Evolutionary conservation across 2,113 vertebrate species (phyloP), one percentile per base, ranked within the genome.

Genomic region (Triplophysa tibetana): DNA sequence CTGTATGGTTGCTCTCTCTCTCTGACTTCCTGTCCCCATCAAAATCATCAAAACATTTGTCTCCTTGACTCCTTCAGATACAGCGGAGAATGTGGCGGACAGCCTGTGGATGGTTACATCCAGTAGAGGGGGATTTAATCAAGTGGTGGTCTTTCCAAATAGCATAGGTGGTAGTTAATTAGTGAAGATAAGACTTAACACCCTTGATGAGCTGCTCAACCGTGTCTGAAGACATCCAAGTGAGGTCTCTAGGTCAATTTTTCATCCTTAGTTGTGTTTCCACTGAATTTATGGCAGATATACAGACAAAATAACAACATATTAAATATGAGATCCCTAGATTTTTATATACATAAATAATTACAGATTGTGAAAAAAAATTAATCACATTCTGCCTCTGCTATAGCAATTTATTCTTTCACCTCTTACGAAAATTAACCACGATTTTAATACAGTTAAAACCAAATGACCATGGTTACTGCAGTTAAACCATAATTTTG

Each of bases 121-220:
- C 26, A n/a, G 69, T 56, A 60, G 54, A 73, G 23, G 1, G 13
- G 70, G 70, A 60, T 73, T 73, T 60, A 23, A 73, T 38, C 26
- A 56, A 70, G n/a, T 24, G 70, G 70, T 41, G n/a, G 54, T 73
- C 70, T 60, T 60, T 43, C 26, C 70, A 38, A 8, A 41, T n/a
- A 41, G 33, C 19, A 60, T 11, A 58, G 1, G 33, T 73, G 43
- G n/a, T 23, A 62, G 64, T 23, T 76, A 23, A 62, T 81, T 76
- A 81, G 29, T 41, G 50, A 75, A 58, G 17, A 6, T 13, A 48
- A 70, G 45, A n/a, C 54, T 43, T 60, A 43, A 73, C 41, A 29
- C 54, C 54, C 12, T 23, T 60, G 54, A 73, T 64, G 65, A 60
- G 16, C 61, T 16, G 3, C 17, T 48, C 8, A 29, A 54, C 77